A percentile compares a stretch with the other conserved stretches of the same genome.
Evolutionary conservation across 2,888 invertebrate species (phyloP).

Genomic region (Globia sparganii): DNA sequence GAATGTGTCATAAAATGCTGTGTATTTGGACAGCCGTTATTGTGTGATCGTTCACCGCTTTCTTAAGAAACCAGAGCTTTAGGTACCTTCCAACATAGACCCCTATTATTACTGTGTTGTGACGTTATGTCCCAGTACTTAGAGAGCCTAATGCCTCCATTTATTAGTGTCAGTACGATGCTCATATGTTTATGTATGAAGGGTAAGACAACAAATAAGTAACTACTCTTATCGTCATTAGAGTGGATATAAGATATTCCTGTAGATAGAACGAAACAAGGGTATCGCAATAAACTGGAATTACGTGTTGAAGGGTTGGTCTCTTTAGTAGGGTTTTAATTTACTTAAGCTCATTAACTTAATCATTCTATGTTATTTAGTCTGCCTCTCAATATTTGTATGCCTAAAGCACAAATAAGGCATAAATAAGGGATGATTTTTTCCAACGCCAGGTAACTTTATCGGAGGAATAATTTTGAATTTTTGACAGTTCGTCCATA

Average conservation of each 20-base stretch:
- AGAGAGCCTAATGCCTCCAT: constrained; percentile 32
- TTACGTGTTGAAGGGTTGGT: constrained; percentile 9
- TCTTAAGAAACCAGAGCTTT: not conserved
- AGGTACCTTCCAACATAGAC: not conserved
- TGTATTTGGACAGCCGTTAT: not conserved
- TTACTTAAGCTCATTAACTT: not conserved
- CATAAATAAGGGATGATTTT: too few relatives aligned
- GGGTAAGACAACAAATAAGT: constrained; percentile 38
- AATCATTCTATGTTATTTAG: not conserved
- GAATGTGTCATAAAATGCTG: not conserved
- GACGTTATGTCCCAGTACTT: constrained; percentile 25
- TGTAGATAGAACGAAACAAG: constrained; percentile 21
- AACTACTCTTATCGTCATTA: constrained; percentile 16
- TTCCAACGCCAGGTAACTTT: too few relatives aligned
- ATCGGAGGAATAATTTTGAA: too few relatives aligned
- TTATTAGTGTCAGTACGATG: constrained; percentile 26
- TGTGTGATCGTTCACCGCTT: not conserved
- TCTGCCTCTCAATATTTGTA: not conserved
- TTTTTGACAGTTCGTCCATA: too few relatives aligned
- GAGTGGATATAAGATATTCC: constrained; percentile 30
- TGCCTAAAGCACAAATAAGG: too few relatives aligned
- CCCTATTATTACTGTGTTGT: not conserved
- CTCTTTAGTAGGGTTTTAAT: constrained; percentile 17
- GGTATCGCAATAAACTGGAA: constrained; percentile 25
- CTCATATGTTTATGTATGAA: constrained; percentile 42